Evolutionary conservation across 2,797 vertebrate species (phyloP), one percentile per base, ranked within the genome.

Genomic region (Myotis vivesi): DNA sequence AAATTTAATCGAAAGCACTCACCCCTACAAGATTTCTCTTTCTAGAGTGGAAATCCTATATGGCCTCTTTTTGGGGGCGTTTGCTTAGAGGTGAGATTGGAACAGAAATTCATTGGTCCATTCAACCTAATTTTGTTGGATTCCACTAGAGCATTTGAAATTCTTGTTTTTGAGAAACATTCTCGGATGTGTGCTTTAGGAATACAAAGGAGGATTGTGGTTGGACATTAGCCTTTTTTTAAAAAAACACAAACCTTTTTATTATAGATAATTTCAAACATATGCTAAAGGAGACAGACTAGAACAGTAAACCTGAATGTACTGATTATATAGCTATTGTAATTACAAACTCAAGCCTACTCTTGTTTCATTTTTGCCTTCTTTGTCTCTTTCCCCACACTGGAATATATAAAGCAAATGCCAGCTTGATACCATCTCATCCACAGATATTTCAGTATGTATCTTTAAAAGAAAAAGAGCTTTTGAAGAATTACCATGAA

Each of bases 101-200:
- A 76, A 36, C 20, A 87, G 80, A 69, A 44, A 38, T 73, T 57
- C 69, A 33, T 38, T 11, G 22, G 20, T 83, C 12, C 46, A 53
- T 84, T 87, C 28, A 46, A 76, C 12, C 44, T 69, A 23, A 19
- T 83, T 91, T 94, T 84, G 59, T 53, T 30, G 38, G 13, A 79
- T 91, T 89, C 30, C 46, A 41, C 57, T 33, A 93, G 55, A 91
- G 16, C 22, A 62, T 84, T 83, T 79, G 51, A 89, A 80, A 89
- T 84, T 96, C n/a, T 49, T 80, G 4, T 69, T 86, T 83, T 36
- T 49, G 30, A 72, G 33, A 19, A 90, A 66, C 3, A 72, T 33
- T 82, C 28, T 90, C n/a, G 59, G 41, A 22, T 49, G 8, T 77
- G 59, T 23, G 17, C 6, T 87, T 87, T 91, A 66, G 51, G 46